Percentiles rank a stretch among this genome's conserved stretches.
These are phyloP conservation scores for Drosophila nikananu DNA, from an alignment of 1,140 invertebrate species.

Conservation along the genomic window DNA sequence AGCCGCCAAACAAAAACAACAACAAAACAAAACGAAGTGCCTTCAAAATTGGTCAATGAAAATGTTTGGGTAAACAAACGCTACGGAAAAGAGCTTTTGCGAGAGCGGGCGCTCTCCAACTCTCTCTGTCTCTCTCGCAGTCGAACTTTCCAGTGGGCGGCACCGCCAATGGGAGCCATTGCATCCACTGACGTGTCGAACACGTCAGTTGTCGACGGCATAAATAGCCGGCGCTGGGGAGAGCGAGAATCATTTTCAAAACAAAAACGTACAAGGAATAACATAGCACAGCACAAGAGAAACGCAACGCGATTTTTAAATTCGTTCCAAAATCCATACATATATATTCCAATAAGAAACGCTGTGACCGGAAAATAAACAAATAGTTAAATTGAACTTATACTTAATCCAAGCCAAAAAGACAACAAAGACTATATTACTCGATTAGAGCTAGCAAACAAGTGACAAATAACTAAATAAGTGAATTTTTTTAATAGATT, in stretches of 20 bases:
- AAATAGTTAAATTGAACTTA: slow-evolving; percentile 30
- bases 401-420: slow-evolving; percentile 63
- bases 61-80: slow-evolving; percentile 52
- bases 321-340: slow-evolving; percentile 11
- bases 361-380: slow-evolving; percentile 59
- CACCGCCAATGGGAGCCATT: slow-evolving; percentile 58
- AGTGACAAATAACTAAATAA: slow-evolving; percentile 53
- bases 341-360: slow-evolving; percentile 30
- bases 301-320: slow-evolving; percentile 36
- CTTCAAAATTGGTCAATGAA: slow-evolving; percentile 8
- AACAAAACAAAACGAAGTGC: background rate
- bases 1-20: slow-evolving; percentile 8
- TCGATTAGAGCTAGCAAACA: slow-evolving; percentile 39
- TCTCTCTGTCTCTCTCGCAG: background rate
- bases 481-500: slow-evolving; percentile 54
- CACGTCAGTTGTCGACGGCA: slow-evolving; percentile 65
- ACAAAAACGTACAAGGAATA: slow-evolving; percentile 70
- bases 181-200: slow-evolving; percentile 65
- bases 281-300: slow-evolving; percentile 52
- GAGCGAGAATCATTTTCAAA: slow-evolving; percentile 70
- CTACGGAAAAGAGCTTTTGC: slow-evolving; percentile 3
- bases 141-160: slow-evolving; percentile 17
- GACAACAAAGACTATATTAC: slow-evolving; percentile 65
- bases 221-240: slow-evolving; percentile 64
- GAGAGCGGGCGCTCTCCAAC: slow-evolving; percentile 1